Conservation (phyloP, 2,113 vertebrate genomes). For the Corythornis madagascariensis region DNA sequence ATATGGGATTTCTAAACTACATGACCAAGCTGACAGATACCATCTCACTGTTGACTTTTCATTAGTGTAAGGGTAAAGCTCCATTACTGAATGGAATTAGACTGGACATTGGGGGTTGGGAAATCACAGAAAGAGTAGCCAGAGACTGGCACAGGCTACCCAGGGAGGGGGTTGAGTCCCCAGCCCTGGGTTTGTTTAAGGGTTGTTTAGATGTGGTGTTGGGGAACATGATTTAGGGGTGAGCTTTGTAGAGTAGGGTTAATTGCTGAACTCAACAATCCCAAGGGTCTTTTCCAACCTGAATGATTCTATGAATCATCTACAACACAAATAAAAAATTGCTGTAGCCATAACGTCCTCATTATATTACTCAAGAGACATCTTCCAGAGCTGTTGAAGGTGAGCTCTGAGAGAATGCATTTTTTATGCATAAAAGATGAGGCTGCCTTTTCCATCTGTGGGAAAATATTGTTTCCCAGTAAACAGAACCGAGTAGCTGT, state of each 20-base stretch:
- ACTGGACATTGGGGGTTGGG: too few species aligned
- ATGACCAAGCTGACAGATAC: not conserved
- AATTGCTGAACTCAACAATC: too few species aligned
- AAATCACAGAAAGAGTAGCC: too few species aligned
- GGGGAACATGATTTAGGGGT: too few species aligned
- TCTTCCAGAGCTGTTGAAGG: not conserved
- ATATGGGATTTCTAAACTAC: not conserved
- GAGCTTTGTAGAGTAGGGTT: too few species aligned
- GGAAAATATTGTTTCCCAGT: not conserved
- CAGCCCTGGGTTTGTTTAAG: too few species aligned
- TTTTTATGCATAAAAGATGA: constrained; percentile 4
- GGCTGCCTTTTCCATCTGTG: not conserved
- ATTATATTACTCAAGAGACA: not conserved
- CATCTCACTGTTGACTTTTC: not conserved
- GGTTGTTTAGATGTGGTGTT: too few species aligned
- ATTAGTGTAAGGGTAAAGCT: not conserved
- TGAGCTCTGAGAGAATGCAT: not conserved
- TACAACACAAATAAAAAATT: not conserved
- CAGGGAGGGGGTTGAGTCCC: too few species aligned
- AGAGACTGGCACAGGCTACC: too few species aligned
- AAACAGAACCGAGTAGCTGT: not conserved
- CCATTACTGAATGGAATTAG: not conserved
- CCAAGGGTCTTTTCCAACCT: too few species aligned
- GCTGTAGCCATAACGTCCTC: not conserved
- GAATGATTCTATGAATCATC: not conserved